phyloP scores from a whole-genome alignment of 2,888 invertebrate species.

The Hyposoter didymator region DNA sequence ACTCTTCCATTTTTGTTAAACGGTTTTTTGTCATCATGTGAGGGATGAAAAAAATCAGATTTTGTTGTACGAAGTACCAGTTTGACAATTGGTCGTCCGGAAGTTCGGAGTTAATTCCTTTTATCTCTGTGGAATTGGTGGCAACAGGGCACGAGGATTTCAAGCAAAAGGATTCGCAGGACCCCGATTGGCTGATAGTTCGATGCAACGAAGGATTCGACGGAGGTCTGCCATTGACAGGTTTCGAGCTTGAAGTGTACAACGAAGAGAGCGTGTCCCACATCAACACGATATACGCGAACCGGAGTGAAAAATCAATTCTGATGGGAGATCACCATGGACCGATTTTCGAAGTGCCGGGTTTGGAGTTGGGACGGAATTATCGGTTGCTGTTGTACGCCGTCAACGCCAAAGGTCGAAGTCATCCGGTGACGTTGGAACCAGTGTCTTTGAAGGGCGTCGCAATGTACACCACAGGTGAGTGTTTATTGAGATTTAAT shows the following conservation, averaged over 20 bases:
- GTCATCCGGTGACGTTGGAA: slow-evolving; percentile 93
- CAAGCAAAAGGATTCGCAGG: slow-evolving; percentile 78
- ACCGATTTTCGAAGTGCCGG: slow-evolving; percentile 89
- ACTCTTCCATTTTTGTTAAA: neutral
- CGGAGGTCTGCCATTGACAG: slow-evolving; percentile 93
- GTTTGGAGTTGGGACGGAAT: slow-evolving; percentile 90
- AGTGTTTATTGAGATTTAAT: slow-evolving; percentile 65
- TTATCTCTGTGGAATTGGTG: neutral
- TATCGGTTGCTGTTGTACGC: slow-evolving; percentile 93
- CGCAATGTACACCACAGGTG: slow-evolving; percentile 86
- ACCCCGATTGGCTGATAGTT: slow-evolving; percentile 91
- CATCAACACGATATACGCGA: slow-evolving; percentile 78
- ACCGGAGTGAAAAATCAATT: slow-evolving; percentile 76
- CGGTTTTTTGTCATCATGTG: neutral
- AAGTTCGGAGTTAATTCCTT: neutral
- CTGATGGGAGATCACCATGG: slow-evolving; percentile 67
- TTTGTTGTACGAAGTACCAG: neutral
- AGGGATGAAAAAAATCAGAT: neutral
- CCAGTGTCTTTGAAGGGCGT: slow-evolving; percentile 94
- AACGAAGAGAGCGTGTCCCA: slow-evolving; percentile 80
- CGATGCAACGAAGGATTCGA: slow-evolving; percentile 95
- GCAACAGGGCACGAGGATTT: slow-evolving; percentile 78
- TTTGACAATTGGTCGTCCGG: neutral
- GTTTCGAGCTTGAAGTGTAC: slow-evolving; percentile 81
- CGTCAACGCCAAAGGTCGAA: slow-evolving; percentile 94